phyloP scores from a whole-genome alignment of 2,797 vertebrate genomes.

The Falco berigora region DNA sequence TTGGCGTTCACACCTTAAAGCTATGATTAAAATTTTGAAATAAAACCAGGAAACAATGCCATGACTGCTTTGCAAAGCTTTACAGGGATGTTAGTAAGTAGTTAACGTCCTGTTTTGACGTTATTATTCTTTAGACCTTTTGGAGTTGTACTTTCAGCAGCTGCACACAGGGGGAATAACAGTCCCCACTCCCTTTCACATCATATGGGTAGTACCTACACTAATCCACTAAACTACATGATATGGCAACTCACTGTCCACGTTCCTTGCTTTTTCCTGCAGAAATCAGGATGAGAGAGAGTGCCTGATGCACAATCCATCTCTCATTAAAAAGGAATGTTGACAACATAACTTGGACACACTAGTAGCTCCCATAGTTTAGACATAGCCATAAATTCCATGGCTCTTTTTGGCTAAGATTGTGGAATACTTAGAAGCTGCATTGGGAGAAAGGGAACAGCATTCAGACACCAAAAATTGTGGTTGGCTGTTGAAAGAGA shows the following conservation, averaged over 20 bases:
- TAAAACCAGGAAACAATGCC: not conserved
- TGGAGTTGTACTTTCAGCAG: not conserved
- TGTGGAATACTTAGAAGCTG: not conserved
- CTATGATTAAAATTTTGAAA: not conserved
- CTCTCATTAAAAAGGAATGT: not conserved
- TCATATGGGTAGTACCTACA: not conserved
- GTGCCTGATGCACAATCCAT: not conserved
- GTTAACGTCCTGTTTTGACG: not conserved
- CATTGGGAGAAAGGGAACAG: not conserved
- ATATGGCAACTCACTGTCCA: not conserved
- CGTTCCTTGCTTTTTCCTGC: not conserved
- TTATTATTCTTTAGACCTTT: not conserved
- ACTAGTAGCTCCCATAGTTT: not conserved
- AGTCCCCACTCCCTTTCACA: not conserved
- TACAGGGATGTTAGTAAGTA: not conserved
- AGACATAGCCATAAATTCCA: not conserved
- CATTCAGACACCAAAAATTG: not conserved
- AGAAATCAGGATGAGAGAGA: not conserved
- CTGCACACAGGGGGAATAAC: not conserved
- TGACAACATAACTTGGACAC: not conserved
- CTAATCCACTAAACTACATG: not conserved
- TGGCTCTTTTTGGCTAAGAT: not conserved
- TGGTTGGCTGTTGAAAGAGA: not conserved
- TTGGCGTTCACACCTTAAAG: not conserved
- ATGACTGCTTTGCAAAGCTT: not conserved